Base-by-base conservation (phyloP, 2,888 invertebrate genomes). In the Nomada fucata region DNA sequence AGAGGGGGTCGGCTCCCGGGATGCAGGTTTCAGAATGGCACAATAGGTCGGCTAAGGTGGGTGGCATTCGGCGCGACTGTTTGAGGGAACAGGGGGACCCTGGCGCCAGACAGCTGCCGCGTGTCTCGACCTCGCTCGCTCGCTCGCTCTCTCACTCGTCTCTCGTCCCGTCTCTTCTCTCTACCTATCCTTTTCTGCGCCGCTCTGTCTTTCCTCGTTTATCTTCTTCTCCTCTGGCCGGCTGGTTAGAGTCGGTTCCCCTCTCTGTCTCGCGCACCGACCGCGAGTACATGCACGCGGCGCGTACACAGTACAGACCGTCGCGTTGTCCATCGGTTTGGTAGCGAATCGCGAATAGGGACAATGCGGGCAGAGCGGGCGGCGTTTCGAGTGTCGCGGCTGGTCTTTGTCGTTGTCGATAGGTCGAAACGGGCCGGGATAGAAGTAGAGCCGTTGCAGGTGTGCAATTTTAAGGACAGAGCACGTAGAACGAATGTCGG, bases 61-160 rank as follows among this genome's bases (percentile, higher is more conserved):
- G 92, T 91, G 92, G 91, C 89, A 90, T 90, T 87, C 89, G 90
- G 88, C 90, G 91, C 89, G 89, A 90, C 90, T 90, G 90, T 89
- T 88, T 83, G 89, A 90, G 90, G 90, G 90, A 89, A 91, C 88
- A 89, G 88, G 89, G 89, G 90, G 90, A 83, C 87, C 90, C 90
- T 92, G 92, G 92, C 92, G 92, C 92, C 92, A 92, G 92, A 92
- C 92, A 92, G 92, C 92, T 91, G 92, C 91, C 91, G 92, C 91
- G 91, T 92, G 91, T 91, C 91, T 91, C 92, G 92, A 92, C 92
- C 92, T 91, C 92, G 91, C 90, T 88, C 88, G 84, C 88, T 87
- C 75, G 61, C 70, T 64, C 18, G 61, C 67, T 87, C 75, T 60
- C 70, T 64, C 18, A 59, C 67, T 53, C 47, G 23, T 36, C 50